Evolutionary conservation across 2,797 vertebrate genomes (phyloP).

Genomic region (Lutjanus campechanus): DNA sequence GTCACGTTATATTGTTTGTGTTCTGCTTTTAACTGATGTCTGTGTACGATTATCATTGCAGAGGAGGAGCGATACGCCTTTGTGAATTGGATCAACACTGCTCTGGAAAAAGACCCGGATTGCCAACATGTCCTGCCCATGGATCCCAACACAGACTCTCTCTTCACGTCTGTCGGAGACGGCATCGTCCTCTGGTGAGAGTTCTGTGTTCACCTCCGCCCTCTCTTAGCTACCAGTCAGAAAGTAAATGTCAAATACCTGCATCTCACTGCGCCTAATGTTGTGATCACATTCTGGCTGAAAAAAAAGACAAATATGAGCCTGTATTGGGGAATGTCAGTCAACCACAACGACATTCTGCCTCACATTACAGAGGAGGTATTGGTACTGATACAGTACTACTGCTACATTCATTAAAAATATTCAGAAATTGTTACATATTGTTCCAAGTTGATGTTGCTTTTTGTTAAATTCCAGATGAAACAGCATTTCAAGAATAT

Average conservation of each 20-base stretch:
- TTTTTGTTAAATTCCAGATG: neutral
- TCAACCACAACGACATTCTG: neutral
- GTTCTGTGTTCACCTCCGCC: conserved; percentile 24
- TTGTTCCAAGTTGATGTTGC: neutral
- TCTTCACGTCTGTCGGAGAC: conserved; percentile 93
- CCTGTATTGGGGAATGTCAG: neutral
- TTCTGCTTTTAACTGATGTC: conserved; percentile 9
- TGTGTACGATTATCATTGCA: conserved; percentile 67
- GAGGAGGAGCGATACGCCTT: conserved; percentile 98
- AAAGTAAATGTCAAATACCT: conserved; percentile 40
- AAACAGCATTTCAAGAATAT: neutral
- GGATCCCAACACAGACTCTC: conserved; percentile 92
- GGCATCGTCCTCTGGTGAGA: conserved; percentile 97
- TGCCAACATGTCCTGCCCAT: conserved; percentile 94
- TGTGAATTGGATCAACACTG: conserved; percentile 98
- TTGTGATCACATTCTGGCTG: conserved; percentile 10
- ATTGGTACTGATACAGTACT: neutral
- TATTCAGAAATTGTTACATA: neutral
- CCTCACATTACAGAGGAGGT: neutral
- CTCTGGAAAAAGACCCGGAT: conserved; percentile 94
- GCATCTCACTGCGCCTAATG: neutral
- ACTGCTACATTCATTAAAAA: neutral
- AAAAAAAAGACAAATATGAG: neutral
- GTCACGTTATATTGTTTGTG: neutral
- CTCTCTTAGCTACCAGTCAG: neutral